Evolutionary conservation across 1,140 invertebrate species (phyloP), one percentile per base, ranked within the genome.

Genomic region (Leptoteleia sp.): DNA sequence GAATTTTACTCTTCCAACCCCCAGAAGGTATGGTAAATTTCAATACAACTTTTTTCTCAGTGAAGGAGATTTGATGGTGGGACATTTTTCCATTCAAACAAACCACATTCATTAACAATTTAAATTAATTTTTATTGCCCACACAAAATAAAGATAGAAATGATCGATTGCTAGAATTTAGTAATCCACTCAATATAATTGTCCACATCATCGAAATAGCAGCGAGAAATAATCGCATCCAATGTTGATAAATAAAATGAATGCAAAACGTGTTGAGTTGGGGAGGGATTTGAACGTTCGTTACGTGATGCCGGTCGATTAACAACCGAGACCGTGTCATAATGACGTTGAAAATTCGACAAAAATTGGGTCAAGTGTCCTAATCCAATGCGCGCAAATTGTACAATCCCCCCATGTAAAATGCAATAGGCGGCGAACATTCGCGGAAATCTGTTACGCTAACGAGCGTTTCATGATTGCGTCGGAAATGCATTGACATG

Each of bases 361-460:
- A 54, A 68, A 73, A 75, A 75, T 65, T 59, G 37, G 71, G 71
- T 75, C 71, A 75, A 75, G 61, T 59, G 22, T 75, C 62, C 62
- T 61, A 67, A 75, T 75, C 42, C 22, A 11, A n/a, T 8, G 29
- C 9, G 3, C 16, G 45, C 52, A 50, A 47, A 35, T 67, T 37
- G 12, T 37, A 31, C 47, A 1, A 13, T 35, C n/a, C n/a, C n/a
- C 16, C 12, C 45, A 42, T 55, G 52, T 50, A 61, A 75, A 67
- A 61, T 61, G 37, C 71, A 59, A 48, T 50, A 50, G 50, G 33
- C 29, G 12, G 19, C 25, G 59, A 17, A 11, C 38, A 15, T 47
- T 25, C 42, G 42, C 42, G n/a, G 47, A 71, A 71, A 65, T 75
- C 61, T 65, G 61, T 65, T 65, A 59, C 71, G 52, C 61, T 75